These are phyloP conservation scores for Cyaniris semiargus DNA, from an alignment of 2,888 invertebrate species.

Conservation along the genomic window DNA sequence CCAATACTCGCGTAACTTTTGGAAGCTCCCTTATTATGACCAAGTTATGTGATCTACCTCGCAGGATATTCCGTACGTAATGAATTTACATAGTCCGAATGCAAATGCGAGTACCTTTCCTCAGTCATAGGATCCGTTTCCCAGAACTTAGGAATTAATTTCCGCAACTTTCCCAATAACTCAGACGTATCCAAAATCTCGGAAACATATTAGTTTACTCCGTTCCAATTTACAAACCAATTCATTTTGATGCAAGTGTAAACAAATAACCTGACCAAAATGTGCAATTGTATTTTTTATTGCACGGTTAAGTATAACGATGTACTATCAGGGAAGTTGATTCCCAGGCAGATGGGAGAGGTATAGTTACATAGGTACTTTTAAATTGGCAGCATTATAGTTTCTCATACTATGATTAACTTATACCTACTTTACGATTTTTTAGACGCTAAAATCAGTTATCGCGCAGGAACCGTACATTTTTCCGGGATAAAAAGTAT, in stretches of 20 bases:
- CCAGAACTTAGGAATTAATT: slow-evolving; percentile 10
- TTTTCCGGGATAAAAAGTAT: no score
- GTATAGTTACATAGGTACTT: no score
- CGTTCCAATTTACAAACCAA: neutral
- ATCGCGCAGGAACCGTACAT: no score
- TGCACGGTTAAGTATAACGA: neutral
- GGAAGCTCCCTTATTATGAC: neutral
- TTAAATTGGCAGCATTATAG: no score
- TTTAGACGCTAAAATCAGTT: no score
- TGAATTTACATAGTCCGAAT: neutral
- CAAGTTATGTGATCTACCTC: slow-evolving; percentile 6
- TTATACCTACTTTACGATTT: no score
- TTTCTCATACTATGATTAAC: no score
- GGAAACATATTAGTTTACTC: neutral
- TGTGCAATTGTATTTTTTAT: no score
- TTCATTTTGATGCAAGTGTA: neutral
- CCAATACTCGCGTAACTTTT: neutral
- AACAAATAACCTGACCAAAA: neutral
- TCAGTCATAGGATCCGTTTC: neutral
- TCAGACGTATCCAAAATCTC: slow-evolving; percentile 7
- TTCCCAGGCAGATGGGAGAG: no score
- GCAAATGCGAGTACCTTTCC: neutral
- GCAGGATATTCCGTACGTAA: neutral
- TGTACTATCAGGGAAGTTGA: no score
- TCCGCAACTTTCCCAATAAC: neutral